Conservation (phyloP, 2,888 invertebrate genomes). For the Buathra laborator region DNA sequence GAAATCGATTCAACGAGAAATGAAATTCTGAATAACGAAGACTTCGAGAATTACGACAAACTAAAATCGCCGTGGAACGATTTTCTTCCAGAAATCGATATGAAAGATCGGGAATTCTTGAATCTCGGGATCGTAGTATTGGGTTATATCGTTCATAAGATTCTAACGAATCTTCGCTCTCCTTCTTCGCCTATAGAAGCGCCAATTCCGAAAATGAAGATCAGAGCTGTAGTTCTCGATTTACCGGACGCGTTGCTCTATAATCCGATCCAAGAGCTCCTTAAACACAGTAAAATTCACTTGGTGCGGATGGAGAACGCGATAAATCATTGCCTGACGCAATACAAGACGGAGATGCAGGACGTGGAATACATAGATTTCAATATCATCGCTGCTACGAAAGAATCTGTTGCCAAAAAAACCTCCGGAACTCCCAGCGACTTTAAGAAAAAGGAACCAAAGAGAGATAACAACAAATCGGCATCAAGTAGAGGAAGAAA, state of each 20-base stretch:
- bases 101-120: slow-evolving; percentile 84
- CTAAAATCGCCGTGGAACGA: slow-evolving; percentile 87
- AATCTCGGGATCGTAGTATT: slow-evolving; percentile 85
- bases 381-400: slow-evolving; percentile 54
- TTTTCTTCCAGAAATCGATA: slow-evolving; percentile 85
- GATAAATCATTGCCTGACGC: slow-evolving; percentile 87
- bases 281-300: slow-evolving; percentile 84
- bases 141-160: slow-evolving; percentile 86
- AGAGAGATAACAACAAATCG: slow-evolving; percentile 82
- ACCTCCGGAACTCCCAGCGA: slow-evolving; percentile 81
- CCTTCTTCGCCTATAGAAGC: slow-evolving; percentile 82
- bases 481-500: slow-evolving; percentile 79
- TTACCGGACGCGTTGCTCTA: slow-evolving; percentile 83
- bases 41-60: slow-evolving; percentile 87
- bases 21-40: slow-evolving; percentile 86
- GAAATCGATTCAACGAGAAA: slow-evolving; percentile 86
- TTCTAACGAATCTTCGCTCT: slow-evolving; percentile 86
- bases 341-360: slow-evolving; percentile 87
- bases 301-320: slow-evolving; percentile 86
- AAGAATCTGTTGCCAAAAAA: slow-evolving; percentile 79
- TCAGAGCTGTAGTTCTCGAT: slow-evolving; percentile 85
- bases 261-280: slow-evolving; percentile 84
- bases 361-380: slow-evolving; percentile 86
- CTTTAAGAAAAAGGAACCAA: slow-evolving; percentile 77
- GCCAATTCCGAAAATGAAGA: slow-evolving; percentile 83